These are phyloP conservation scores for Trissolcus basalis DNA, from an alignment of 1,140 invertebrate species.

Conservation along the genomic window DNA sequence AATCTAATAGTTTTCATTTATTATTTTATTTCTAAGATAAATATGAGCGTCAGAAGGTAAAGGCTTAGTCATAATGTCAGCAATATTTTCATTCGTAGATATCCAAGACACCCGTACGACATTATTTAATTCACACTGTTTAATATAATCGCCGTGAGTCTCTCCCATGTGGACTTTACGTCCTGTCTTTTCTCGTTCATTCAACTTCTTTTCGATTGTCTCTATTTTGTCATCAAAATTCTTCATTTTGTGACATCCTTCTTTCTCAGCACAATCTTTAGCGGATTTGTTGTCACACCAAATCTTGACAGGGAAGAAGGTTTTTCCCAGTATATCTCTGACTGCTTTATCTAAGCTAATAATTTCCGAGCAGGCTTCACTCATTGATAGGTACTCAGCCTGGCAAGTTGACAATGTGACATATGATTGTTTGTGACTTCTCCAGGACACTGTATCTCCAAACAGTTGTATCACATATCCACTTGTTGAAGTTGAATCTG, in stretches of 20 bases:
- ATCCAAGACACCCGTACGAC: too few species aligned
- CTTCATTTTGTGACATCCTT: constrained; percentile 34
- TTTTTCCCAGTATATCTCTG: constrained; percentile 24
- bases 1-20: too few species aligned
- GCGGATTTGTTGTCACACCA: constrained; percentile 33
- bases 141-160: constrained; percentile 6
- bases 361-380: constrained; percentile 55
- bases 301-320: constrained; percentile 7
- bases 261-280: constrained; percentile 7
- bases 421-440: constrained; percentile 53
- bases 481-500: constrained; percentile 9
- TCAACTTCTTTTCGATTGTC: not conserved
- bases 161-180: constrained; percentile 3
- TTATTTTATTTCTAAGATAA: too few species aligned
- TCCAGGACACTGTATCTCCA: constrained; percentile 55
- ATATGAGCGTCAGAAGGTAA: too few species aligned
- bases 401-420: constrained; percentile 60
- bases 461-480: constrained; percentile 28
- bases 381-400: constrained; percentile 63
- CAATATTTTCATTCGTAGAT: too few species aligned
- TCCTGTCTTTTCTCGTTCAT: constrained; percentile 6
- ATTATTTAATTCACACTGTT: not conserved
- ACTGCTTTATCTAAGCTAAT: constrained; percentile 49
- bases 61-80: too few species aligned
- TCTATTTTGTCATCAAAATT: constrained; percentile 13